Evolutionary conservation across 2,888 invertebrate genomes (phyloP).

Genomic region (Galerucella nymphaeae): DNA sequence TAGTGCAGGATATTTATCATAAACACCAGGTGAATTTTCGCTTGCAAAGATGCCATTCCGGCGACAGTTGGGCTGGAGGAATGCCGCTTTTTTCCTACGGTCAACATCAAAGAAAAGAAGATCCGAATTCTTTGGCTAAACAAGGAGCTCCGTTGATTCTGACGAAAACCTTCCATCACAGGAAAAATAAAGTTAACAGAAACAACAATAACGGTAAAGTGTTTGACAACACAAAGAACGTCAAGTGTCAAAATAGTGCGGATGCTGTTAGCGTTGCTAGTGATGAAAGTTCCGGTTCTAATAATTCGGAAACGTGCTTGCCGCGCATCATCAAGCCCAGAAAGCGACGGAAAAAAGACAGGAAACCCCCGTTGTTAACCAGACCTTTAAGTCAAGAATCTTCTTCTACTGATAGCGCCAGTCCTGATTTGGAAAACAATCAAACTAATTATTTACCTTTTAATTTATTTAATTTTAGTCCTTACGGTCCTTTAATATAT

Average conservation of each 20-base stretch:
- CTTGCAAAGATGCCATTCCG: conserved; percentile 62
- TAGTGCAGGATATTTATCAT: conserved; percentile 51
- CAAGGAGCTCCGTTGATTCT: conserved; percentile 88
- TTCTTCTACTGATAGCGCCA: conserved; percentile 58
- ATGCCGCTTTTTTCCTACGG: conserved; percentile 84
- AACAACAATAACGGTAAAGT: conserved; percentile 48
- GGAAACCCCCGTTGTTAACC: conserved; percentile 72
- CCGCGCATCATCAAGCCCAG: conserved; percentile 91
- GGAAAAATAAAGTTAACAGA: conserved; percentile 58
- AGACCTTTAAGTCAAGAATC: conserved; percentile 56
- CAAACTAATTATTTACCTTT: conserved; percentile 39
- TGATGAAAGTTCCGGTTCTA: conserved; percentile 78
- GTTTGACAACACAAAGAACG: conserved; percentile 41
- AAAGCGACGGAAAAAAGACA: conserved; percentile 89
- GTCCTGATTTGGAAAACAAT: conserved; percentile 54
- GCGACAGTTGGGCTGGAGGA: conserved; percentile 80
- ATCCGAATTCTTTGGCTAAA: conserved; percentile 73
- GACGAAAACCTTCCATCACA: conserved; percentile 70
- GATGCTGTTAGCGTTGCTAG: conserved; percentile 80
- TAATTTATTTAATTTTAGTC: conserved; percentile 35
- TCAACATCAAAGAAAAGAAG: conserved; percentile 66
- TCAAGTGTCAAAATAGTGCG: conserved; percentile 57
- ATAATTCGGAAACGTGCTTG: conserved; percentile 78
- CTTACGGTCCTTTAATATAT: conserved; percentile 37
- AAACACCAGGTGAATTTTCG: conserved; percentile 46